phyloP scores from a whole-genome alignment of 2,888 invertebrate genomes.

The Oscheius sp. region DNA sequence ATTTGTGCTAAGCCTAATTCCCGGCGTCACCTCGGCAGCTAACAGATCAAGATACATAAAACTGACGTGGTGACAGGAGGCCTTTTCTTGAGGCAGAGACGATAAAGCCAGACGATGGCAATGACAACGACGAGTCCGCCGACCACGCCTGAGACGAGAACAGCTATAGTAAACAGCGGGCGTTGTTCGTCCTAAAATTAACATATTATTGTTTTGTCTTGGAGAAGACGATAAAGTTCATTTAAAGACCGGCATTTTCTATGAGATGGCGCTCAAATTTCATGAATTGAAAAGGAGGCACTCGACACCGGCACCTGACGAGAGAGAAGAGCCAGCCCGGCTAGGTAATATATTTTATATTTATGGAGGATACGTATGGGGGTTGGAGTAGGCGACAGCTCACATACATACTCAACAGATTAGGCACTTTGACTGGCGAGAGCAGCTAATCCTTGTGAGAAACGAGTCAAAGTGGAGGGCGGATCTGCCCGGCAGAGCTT shows the following conservation, averaged over 20 bases:
- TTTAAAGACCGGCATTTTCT: conserved; percentile 15
- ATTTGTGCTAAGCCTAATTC: background rate
- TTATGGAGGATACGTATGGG: background rate
- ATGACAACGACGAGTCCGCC: conserved; percentile 66
- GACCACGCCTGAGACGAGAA: conserved; percentile 65
- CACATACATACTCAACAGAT: too few relatives aligned
- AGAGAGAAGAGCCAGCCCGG: too few relatives aligned
- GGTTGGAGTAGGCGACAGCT: too few relatives aligned
- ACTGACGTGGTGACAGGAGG: conserved; percentile 62
- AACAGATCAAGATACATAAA: too few relatives aligned
- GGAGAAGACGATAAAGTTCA: background rate
- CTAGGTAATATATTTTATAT: background rate
- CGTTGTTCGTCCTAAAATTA: conserved; percentile 58
- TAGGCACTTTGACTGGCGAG: too few relatives aligned
- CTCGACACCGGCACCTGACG: conserved; percentile 9
- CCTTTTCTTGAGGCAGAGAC: conserved; percentile 61
- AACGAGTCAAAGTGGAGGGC: too few relatives aligned
- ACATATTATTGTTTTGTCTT: background rate
- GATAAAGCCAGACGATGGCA: conserved; percentile 65
- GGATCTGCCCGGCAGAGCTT: background rate
- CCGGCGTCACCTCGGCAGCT: background rate
- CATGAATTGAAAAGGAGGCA: conserved; percentile 33
- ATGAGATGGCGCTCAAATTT: conserved; percentile 33
- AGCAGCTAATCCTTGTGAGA: too few relatives aligned
- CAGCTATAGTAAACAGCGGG: conserved; percentile 64